phyloP scores from a whole-genome alignment of 2,888 invertebrate genomes.

The Colostygia pectinataria region DNA sequence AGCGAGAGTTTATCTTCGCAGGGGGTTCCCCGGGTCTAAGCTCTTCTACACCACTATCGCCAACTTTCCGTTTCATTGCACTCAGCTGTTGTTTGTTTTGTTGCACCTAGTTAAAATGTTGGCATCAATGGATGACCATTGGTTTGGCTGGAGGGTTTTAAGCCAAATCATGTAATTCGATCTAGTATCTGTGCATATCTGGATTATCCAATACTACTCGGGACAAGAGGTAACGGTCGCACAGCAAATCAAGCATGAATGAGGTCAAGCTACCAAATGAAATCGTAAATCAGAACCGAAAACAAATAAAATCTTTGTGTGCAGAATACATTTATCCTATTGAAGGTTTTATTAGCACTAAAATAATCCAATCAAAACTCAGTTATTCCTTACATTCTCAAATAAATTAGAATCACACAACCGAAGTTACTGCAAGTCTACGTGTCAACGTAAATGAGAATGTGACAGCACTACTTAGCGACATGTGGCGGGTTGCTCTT shows the following conservation, averaged over 20 bases:
- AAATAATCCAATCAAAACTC: constrained; percentile 37
- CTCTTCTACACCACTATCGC: constrained; percentile 83
- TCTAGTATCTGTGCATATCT: constrained; percentile 63
- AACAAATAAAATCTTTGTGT: constrained; percentile 60
- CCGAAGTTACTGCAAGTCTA: constrained; percentile 16
- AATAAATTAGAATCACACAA: constrained; percentile 63
- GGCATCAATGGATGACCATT: constrained; percentile 1
- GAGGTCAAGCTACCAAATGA: constrained; percentile 44
- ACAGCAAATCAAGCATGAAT: constrained; percentile 50
- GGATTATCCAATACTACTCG: constrained; percentile 75
- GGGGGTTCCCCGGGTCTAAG: constrained; percentile 84
- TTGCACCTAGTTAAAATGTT: constrained; percentile 87
- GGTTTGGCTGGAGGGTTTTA: not conserved
- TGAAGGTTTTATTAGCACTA: constrained; percentile 45
- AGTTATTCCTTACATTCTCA: constrained; percentile 64
- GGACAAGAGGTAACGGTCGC: constrained; percentile 43
- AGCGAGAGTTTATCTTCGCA: constrained; percentile 91
- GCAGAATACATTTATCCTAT: constrained; percentile 70
- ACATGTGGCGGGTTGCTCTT: constrained; percentile 80
- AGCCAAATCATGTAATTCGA: constrained; percentile 1
- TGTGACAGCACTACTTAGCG: constrained; percentile 66
- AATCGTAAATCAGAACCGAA: constrained; percentile 36
- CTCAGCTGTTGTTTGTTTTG: constrained; percentile 96
- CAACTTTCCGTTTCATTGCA: constrained; percentile 90
- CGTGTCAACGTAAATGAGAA: constrained; percentile 67